Evolutionary conservation across 2,113 vertebrate species (phyloP), one percentile per base, ranked within the genome.

Genomic region (Phalacrocorax carbo): DNA sequence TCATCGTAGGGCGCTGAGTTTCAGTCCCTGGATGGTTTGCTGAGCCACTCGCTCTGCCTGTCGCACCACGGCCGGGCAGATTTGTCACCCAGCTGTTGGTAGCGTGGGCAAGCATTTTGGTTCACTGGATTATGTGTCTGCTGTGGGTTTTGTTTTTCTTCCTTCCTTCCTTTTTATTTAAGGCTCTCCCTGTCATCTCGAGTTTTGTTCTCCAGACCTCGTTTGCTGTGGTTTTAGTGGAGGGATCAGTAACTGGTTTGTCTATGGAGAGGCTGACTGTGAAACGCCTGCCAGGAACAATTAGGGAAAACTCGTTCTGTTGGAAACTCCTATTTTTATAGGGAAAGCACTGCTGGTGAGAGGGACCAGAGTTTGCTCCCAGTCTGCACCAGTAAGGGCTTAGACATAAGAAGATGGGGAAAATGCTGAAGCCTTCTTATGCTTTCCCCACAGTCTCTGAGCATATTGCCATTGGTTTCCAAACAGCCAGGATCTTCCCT

Each of bases 261-360:
- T 44, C 68, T 42, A 38, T 0, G 0, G 60, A 90, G 51, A 86
- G 30, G 23, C 48, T 78, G 82, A 78, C 0, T 1, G 25, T 83
- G 64, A 86, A 93, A 92, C 0, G 3, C 48, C 64, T 89, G 88
- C 60, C 80, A 71, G 65, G 42, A 68, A 3, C 1, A 1, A 95
- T 70, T 48, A 88, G 48, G 38, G 32, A 86, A 88, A 96, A 88
- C 69, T 86, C 3, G 16, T 91, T 96, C 69, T 52, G 32, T 86
- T 76, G 93, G 95, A 90, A 94, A 92, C 58, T 93, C 75, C 49
- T 68, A 13, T n/a, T 88, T 90, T 90, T 66, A 78, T 55, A 66
- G 48, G 73, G 81, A 81, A 96, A 88, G n/a, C 16, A 30, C 3
- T 58, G 30, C 7, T 55, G 52, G 71, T 5, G 5, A 51, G 29